Percentiles rank a stretch among this genome's conserved stretches.
Evolutionary conservation across 2,113 vertebrate species (phyloP).

Genomic region (Lophochroa leadbeateri): DNA sequence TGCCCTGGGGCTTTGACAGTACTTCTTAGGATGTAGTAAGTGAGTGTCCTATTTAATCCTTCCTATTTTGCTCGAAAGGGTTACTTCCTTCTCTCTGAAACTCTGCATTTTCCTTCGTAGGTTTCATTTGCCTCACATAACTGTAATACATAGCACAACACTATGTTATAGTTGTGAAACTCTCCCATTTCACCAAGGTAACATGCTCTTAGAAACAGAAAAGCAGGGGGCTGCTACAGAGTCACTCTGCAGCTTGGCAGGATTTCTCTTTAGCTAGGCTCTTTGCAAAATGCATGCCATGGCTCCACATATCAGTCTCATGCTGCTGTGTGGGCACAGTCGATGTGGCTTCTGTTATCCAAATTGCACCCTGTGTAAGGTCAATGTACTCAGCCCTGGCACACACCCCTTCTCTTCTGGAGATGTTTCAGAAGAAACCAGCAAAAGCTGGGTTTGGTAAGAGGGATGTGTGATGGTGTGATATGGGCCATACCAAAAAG

Average conservation of each 20-base stretch:
- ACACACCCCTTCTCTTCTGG: not conserved
- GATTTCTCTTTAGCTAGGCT: not conserved
- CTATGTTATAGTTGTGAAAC: not conserved
- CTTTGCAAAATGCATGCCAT: not conserved
- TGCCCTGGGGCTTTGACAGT: not conserved
- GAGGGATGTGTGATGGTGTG: not conserved
- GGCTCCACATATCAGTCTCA: fast-evolving
- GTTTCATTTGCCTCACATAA: not conserved
- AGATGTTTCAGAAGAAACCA: not conserved
- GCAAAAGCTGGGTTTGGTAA: not conserved
- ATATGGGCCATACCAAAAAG: fast-evolving
- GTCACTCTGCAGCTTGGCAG: not conserved
- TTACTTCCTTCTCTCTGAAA: not conserved
- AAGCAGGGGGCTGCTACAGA: not conserved
- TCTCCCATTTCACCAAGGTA: not conserved
- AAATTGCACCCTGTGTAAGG: not conserved
- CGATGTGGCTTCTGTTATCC: not conserved
- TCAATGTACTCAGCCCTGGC: not conserved
- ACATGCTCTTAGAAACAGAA: not conserved
- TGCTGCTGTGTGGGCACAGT: not conserved
- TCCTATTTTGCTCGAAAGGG: not conserved
- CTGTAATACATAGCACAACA: not conserved
- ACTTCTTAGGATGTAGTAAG: not conserved
- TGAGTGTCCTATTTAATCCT: not conserved
- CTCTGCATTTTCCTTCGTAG: not conserved